Conservation (phyloP, 2,888 invertebrate species). For the Lingula anatina region DNA sequence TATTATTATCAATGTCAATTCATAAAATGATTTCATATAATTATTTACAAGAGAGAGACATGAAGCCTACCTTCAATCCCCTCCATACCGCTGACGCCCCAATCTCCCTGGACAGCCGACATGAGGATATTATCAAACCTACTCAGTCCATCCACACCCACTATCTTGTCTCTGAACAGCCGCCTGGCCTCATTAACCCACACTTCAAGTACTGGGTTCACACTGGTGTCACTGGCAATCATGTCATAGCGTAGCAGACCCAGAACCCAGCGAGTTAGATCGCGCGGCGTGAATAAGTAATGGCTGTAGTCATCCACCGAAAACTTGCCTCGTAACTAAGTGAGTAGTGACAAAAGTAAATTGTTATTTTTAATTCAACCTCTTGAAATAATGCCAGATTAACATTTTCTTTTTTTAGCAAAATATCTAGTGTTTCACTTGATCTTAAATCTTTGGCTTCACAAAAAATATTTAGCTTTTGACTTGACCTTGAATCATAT, state of each 20-base stretch:
- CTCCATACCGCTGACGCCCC: slow-evolving; percentile 49
- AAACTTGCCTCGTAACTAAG: slow-evolving; percentile 56
- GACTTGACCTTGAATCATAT: too few species aligned
- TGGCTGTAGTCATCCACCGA: slow-evolving; percentile 60
- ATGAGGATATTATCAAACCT: slow-evolving; percentile 64
- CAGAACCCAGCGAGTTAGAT: slow-evolving; percentile 69
- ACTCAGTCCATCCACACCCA: slow-evolving; percentile 62
- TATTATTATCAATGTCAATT: too few species aligned
- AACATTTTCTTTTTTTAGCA: too few species aligned
- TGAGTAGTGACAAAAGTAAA: too few species aligned
- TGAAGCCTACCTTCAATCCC: too few species aligned
- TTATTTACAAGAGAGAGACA: too few species aligned
- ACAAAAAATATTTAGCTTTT: too few species aligned
- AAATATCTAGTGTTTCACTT: too few species aligned
- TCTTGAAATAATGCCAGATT: too few species aligned
- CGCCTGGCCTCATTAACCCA: slow-evolving; percentile 70
- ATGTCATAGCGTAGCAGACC: slow-evolving; percentile 63
- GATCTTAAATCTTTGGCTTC: too few species aligned
- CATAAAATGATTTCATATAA: too few species aligned
- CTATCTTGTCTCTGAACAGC: slow-evolving; percentile 71
- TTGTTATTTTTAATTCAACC: too few species aligned
- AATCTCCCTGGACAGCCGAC: slow-evolving; percentile 53
- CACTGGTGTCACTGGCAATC: slow-evolving; percentile 32
- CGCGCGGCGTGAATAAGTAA: slow-evolving; percentile 71
- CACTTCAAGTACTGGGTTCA: slow-evolving; percentile 58